These are phyloP conservation scores for Poecilobothrus nobilitatus DNA, from an alignment of 2,888 invertebrate species.

Conservation along the genomic window DNA sequence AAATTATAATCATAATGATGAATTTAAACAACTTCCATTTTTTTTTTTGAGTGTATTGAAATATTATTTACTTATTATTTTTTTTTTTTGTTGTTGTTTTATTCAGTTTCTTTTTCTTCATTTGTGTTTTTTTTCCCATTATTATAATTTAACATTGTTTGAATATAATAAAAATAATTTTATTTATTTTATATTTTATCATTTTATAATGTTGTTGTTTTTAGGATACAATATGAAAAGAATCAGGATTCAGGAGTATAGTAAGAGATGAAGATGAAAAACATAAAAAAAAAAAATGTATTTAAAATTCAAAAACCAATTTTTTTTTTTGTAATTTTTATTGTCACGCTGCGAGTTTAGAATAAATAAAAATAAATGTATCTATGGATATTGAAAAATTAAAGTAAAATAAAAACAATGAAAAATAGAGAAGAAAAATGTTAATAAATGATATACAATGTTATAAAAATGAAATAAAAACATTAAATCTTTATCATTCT, in stretches of 20 bases:
- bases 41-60: neutral
- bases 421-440: neutral
- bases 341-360: neutral
- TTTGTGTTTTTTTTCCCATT: neutral
- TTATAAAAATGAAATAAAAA: constrained; percentile 2
- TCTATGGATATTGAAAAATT: neutral
- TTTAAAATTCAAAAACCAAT: constrained; percentile 1
- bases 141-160: constrained; percentile 3
- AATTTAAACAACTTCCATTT: no score
- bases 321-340: neutral
- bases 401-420: neutral
- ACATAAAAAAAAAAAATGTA: no score
- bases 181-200: neutral
- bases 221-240: neutral
- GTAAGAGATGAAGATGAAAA: neutral
- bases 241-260: neutral
- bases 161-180: neutral
- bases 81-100: neutral
- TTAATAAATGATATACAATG: constrained; percentile 6
- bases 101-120: neutral
- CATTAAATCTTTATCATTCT: constrained; percentile 2
- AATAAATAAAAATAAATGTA: neutral
- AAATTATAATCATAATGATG: no score
- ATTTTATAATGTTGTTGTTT: neutral
- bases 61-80: neutral